Base-by-base conservation (phyloP, 2,888 invertebrate species). In the Philopedon plagiatum region DNA sequence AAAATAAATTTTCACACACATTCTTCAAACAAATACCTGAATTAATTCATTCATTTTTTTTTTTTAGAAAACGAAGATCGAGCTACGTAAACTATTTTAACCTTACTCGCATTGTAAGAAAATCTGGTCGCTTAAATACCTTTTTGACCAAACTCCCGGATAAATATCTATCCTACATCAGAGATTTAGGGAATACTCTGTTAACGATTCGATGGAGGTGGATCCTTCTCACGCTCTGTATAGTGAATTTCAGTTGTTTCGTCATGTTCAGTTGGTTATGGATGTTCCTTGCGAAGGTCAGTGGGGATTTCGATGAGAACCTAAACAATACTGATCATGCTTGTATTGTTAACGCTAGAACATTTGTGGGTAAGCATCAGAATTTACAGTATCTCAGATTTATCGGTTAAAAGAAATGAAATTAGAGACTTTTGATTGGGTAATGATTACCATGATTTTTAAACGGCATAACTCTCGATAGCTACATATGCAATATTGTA, bases 131-230 rank as follows among this genome's bases (percentile, higher is more conserved):
- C 29, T 68, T 80, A 13, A 81, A 81, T 70, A 79, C 75, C 26
- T 80, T 79, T 51, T 61, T 78, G 13, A 77, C 70, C 1, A 75
- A 80, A 71, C 73, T 80, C 1, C 80, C 80, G 18, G 63, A 81
- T 32, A 83, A 83, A 73, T 77, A 79, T 58, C 69, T 80, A 32
- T 74, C 75, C 0, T 84, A 82, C 76, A 75, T 83, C 83, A 88
- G 67, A 74, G 91, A 91, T 80, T 82, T 90, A 46, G 90, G 90
- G 81, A 90, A 90, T 15, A 90, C 90, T 0, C 80, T 91, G 84
- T 89, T 94, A 34, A 93, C 93, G 84, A 89, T 91, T 75, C 89
- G 90, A 83, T 94, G 94, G 94, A 87, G 92, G 9, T 92, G 90
- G 87, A 89, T 92, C 2, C 84, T 93, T 1, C 81, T 92, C 0